These are phyloP conservation scores for Cyclura pinguis DNA, from an alignment of 2,797 vertebrate genomes.

Conservation along the genomic window DNA sequence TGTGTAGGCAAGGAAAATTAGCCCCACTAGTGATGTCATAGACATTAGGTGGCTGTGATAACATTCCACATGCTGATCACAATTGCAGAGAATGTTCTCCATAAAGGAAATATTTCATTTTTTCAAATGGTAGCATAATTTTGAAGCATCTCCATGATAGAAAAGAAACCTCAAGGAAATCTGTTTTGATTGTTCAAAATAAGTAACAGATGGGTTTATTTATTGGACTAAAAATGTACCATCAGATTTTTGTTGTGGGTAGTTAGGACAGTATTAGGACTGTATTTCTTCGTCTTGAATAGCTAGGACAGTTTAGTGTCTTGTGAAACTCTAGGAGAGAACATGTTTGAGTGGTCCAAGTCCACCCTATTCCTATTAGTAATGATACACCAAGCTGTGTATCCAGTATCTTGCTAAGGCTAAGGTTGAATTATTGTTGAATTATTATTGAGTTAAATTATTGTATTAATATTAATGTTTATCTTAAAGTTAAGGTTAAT, in stretches of 20 bases:
- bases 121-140: neutral
- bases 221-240: neutral
- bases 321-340: neutral
- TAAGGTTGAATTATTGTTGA: neutral
- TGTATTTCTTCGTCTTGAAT: neutral
- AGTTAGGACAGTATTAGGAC: too few species aligned
- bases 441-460: constrained; percentile 6
- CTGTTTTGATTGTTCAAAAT: neutral
- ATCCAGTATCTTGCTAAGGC: neutral
- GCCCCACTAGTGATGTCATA: too few species aligned
- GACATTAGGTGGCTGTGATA: too few species aligned
- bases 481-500: too few species aligned
- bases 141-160: neutral
- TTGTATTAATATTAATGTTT: constrained; percentile 17
- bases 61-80: too few species aligned
- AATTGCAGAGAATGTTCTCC: too few species aligned
- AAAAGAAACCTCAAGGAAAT: neutral
- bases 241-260: neutral
- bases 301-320: neutral
- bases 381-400: neutral
- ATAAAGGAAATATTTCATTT: neutral
- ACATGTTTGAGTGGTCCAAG: neutral
- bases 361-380: neutral
- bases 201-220: neutral
- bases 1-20: too few species aligned